phyloP scores from a whole-genome alignment of 1,140 invertebrate species.

The Hyles euphorbiae region DNA sequence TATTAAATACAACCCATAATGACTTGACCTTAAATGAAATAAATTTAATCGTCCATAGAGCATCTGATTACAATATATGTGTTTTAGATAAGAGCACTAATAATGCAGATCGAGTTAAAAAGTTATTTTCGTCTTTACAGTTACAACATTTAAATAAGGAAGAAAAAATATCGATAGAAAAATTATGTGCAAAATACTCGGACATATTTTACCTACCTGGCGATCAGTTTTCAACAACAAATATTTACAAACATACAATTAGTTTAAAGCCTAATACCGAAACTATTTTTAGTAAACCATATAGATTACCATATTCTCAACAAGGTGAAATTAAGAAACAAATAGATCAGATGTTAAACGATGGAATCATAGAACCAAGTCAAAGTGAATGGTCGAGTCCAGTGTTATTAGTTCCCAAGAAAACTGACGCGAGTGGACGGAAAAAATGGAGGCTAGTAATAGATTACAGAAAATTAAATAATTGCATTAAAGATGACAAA shows the following conservation, averaged over 20 bases:
- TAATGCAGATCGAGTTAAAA: constrained; percentile 19
- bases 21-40: constrained; percentile 7
- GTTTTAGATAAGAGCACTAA: constrained; percentile 14
- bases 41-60: constrained; percentile 11
- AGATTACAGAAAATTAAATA: constrained; percentile 24
- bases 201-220: constrained; percentile 23
- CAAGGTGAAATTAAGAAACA: constrained; percentile 18
- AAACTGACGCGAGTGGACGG: constrained; percentile 9
- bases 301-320: constrained; percentile 15
- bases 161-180: constrained; percentile 16
- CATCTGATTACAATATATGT: constrained; percentile 17
- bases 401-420: constrained; percentile 22
- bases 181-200: constrained; percentile 23
- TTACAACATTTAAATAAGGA: constrained; percentile 17
- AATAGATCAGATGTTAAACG: constrained; percentile 16
- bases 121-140: constrained; percentile 17
- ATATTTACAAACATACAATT: constrained; percentile 12
- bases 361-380: constrained; percentile 16
- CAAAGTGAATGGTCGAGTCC: constrained; percentile 17
- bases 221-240: constrained; percentile 14
- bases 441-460: constrained; percentile 23
- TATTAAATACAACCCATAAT: constrained; percentile 19
- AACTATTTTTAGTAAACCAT: constrained; percentile 16
- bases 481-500: constrained; percentile 20
- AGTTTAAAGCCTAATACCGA: constrained; percentile 14